Evolutionary conservation across 2,888 invertebrate genomes (phyloP), one percentile per base, ranked within the genome.

Genomic region (Helleia helle): DNA sequence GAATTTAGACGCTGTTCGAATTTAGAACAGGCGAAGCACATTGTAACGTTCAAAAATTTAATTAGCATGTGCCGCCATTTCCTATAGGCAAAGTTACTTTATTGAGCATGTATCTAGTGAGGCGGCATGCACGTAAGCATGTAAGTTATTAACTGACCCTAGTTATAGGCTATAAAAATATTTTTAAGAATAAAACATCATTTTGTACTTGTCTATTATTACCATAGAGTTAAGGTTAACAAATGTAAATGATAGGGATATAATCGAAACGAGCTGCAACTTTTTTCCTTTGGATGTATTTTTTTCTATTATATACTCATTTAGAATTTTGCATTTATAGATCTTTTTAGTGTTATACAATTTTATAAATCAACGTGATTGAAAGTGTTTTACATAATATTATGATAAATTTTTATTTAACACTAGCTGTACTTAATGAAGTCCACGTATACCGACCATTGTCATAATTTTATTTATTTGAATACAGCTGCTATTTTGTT

Each of bases 131-230:
- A 58, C 64, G 65, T 67, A 70, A 71, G 50, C 47, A 66, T 68
- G 61, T 71, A 67, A 68, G 81, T 79, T 80, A 80, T 76, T 81
- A 81, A n/a, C 72, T 74, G 79, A 83, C 71, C 73, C 65, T 81
- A 81, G 77, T 71, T 68, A 62, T 83, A 83, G 79, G 74, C 56
- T 81, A 81, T 64, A 65, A 72, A 74, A 64, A 67, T 76, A 77
- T 73, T 65, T 72, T 62, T 79, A 79, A 77, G 72, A 58, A 65
- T 68, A 69, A 73, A 79, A 73, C 80, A 83, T 84, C 83, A 80
- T 83, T 84, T 84, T 84, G 79, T 84, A 84, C 84, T 83, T 79
- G 83, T 81, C 73, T 81, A 80, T 75, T 77, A 71, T 72, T 79
- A 81, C 80, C 80, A 73, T 80, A 83, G 75, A 53, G 59, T 41